A percentile compares a stretch with the other conserved stretches of the same genome.
Evolutionary conservation across 2,888 invertebrate species (phyloP).

Genomic region (Colletes collaris): DNA sequence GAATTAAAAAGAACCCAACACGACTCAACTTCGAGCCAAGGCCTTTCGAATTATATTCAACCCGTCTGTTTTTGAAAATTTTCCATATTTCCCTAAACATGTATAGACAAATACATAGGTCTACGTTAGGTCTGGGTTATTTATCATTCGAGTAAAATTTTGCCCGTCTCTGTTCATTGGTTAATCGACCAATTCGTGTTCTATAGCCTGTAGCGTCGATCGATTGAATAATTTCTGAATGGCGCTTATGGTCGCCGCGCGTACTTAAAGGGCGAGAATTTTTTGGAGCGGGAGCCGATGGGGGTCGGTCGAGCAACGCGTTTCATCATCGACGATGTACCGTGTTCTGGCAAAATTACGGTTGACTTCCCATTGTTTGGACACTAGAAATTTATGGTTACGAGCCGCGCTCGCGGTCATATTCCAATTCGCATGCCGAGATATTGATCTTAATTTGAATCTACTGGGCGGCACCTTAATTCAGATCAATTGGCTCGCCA

Average conservation of each 20-base stretch:
- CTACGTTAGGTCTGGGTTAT: no score
- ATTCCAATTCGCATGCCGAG: conserved; percentile 69
- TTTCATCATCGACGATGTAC: conserved; percentile 45
- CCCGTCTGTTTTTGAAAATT: no score
- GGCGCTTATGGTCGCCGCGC: no score
- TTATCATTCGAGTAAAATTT: no score
- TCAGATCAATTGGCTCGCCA: conserved; percentile 68
- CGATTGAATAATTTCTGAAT: no score
- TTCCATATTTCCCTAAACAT: no score
- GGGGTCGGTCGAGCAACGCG: conserved; percentile 23
- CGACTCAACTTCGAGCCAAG: no score
- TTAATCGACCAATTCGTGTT: no score
- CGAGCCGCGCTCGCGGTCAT: conserved; percentile 60
- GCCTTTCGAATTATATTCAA: no score
- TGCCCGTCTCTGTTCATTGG: no score
- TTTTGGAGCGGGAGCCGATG: conserved; percentile 1
- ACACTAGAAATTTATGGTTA: conserved; percentile 70
- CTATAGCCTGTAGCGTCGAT: no score
- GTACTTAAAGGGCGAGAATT: conserved; percentile 8
- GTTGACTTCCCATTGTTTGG: conserved; percentile 65
- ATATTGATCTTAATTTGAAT: conserved; percentile 76
- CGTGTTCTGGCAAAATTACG: conserved; percentile 62
- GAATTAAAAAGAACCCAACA: not conserved
- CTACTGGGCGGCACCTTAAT: conserved; percentile 69
- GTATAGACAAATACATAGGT: no score